phyloP scores from a whole-genome alignment of 2,888 invertebrate species.

The Diploptera punctata region DNA sequence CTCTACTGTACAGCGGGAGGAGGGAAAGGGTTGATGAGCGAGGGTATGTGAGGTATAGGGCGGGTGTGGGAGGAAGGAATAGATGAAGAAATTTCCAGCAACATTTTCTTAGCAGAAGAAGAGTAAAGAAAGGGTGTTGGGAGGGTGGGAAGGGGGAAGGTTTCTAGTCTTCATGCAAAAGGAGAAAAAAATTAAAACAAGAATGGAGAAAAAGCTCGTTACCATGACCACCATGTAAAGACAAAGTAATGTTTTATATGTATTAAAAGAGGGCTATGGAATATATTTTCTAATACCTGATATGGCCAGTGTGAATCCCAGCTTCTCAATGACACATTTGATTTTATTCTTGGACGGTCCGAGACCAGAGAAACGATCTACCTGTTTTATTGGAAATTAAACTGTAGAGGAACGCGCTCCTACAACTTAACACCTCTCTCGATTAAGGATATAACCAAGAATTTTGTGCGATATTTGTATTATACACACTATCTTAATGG shows the following conservation, averaged over 20 bases:
- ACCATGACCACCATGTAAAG: conserved; percentile 30
- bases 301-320: no score
- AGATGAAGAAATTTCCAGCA: conserved; percentile 68
- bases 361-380: no score
- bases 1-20: conserved; percentile 35
- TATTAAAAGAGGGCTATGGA: not conserved
- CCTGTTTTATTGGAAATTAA: no score
- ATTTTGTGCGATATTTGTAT: no score
- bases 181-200: conserved; percentile 13
- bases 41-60: conserved; percentile 48
- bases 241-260: conserved; percentile 27
- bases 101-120: conserved; percentile 56
- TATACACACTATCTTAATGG: no score
- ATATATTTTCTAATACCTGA: conserved; percentile 20
- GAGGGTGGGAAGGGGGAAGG: not conserved
- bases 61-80: conserved; percentile 56
- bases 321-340: no score
- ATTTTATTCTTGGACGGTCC: no score
- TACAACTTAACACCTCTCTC: no score
- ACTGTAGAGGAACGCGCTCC: no score
- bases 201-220: conserved; percentile 4
- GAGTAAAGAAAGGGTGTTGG: conserved; percentile 5
- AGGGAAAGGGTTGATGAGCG: conserved; percentile 37
- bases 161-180: conserved; percentile 25
- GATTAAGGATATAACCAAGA: no score